Conservation (phyloP, 2,888 invertebrate genomes). For the Erpobdella octoculata region DNA sequence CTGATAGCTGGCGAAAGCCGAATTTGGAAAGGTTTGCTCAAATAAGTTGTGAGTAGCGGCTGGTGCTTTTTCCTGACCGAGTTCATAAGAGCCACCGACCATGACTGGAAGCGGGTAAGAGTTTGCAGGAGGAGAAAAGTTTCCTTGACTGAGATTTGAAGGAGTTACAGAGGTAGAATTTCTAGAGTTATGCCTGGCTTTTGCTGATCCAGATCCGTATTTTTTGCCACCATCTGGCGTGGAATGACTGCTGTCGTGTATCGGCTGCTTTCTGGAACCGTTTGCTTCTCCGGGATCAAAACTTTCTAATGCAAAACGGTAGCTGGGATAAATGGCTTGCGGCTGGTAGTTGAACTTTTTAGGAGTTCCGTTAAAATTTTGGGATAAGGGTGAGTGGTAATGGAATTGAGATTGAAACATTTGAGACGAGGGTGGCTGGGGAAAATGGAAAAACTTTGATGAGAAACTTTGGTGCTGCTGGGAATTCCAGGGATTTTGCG, state of each 20-base stretch:
- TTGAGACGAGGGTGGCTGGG: not conserved
- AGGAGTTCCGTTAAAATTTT: not conserved
- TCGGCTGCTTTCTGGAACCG: not conserved
- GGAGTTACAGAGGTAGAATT: not conserved
- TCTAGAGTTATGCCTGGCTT: not conserved
- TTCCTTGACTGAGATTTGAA: too few species aligned
- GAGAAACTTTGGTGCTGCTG: not conserved
- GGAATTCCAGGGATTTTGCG: not conserved
- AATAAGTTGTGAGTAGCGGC: not conserved
- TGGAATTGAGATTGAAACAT: constrained; percentile 2
- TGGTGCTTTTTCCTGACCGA: not conserved
- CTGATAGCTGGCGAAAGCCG: constrained; percentile 22
- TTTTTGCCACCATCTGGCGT: not conserved
- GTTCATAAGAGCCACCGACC: not conserved
- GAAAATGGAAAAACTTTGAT: not conserved
- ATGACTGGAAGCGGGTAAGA: not conserved
- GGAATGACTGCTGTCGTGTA: not conserved
- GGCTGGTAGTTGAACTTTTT: not conserved
- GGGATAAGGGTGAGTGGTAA: not conserved
- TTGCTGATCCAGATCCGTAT: not conserved
- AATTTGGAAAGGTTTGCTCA: constrained; percentile 1
- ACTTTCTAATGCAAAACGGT: not conserved
- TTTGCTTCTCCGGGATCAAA: not conserved
- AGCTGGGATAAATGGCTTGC: not conserved
- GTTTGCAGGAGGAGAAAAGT: not conserved